Conservation (phyloP, 2,113 vertebrate species). For the Corythaixoides concolor region DNA sequence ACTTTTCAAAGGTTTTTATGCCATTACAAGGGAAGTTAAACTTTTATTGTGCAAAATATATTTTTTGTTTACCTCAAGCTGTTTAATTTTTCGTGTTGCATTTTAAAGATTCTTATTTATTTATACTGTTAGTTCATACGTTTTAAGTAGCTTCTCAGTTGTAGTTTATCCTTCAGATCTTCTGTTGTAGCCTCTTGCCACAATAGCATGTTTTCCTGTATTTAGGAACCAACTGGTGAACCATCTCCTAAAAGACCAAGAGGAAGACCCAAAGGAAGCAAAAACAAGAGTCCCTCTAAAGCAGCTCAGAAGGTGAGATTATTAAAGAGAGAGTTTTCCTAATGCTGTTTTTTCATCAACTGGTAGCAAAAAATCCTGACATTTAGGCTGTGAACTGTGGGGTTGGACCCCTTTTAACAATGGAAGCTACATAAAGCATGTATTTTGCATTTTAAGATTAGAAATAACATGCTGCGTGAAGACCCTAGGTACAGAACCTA, state of each 20-base stretch:
- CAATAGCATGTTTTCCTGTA: constrained; percentile 72
- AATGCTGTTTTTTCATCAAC: not conserved
- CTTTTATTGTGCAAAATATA: constrained; percentile 8
- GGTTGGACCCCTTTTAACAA: constrained; percentile 7
- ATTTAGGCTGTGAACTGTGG: not conserved
- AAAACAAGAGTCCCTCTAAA: constrained; percentile 97
- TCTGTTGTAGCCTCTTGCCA: constrained; percentile 61
- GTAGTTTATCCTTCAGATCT: not conserved
- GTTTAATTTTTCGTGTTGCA: constrained; percentile 5
- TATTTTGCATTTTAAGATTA: not conserved
- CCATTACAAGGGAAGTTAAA: not conserved
- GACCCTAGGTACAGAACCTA: not conserved
- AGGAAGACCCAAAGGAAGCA: constrained; percentile 96
- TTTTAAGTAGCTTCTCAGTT: constrained; percentile 19
- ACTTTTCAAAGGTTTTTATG: not conserved
- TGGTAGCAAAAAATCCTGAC: not conserved
- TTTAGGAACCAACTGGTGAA: constrained; percentile 91
- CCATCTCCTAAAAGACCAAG: constrained; percentile 96
- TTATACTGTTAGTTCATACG: constrained; percentile 21
- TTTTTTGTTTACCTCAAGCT: not conserved
- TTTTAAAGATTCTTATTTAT: constrained; percentile 22
- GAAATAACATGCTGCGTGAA: not conserved
- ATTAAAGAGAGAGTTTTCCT: constrained; percentile 19
- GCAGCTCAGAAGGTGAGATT: constrained; percentile 92
- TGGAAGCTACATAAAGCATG: not conserved